phyloP scores from a whole-genome alignment of 2,113 vertebrate genomes.

The Piaya cayana region DNA sequence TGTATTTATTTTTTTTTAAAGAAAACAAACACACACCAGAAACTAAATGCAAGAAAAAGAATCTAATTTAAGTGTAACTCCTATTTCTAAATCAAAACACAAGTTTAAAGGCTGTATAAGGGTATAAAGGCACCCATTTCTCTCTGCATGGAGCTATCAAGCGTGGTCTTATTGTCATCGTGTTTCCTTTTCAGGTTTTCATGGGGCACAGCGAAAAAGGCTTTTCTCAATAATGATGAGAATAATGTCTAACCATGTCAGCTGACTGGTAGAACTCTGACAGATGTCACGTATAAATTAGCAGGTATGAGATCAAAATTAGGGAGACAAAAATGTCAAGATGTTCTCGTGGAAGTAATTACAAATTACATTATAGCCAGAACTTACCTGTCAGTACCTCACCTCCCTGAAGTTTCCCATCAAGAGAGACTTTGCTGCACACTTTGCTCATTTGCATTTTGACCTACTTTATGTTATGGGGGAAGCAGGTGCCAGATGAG shows the following conservation, averaged over 20 bases:
- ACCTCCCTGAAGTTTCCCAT: not conserved
- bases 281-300: not conserved
- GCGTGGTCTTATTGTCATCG: not conserved
- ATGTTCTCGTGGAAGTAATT: not conserved
- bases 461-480: not conserved
- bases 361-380: not conserved
- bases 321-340: not conserved
- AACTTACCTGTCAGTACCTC: not conserved
- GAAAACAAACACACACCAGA: not conserved
- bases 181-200: not conserved
- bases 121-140: not conserved
- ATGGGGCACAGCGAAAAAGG: not conserved
- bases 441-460: not conserved
- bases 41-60: not conserved
- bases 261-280: not conserved
- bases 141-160: not conserved
- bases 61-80: not conserved
- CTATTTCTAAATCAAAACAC: not conserved
- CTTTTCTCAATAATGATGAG: not conserved
- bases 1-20: too few species aligned
- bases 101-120: not conserved
- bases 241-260: not conserved
- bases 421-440: not conserved
- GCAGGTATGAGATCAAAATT: not conserved
- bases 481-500: not conserved